A percentile compares a stretch with the other conserved stretches of the same genome.
Evolutionary conservation across 2,888 invertebrate species (phyloP).

Genomic region (Coecobrya sp.): DNA sequence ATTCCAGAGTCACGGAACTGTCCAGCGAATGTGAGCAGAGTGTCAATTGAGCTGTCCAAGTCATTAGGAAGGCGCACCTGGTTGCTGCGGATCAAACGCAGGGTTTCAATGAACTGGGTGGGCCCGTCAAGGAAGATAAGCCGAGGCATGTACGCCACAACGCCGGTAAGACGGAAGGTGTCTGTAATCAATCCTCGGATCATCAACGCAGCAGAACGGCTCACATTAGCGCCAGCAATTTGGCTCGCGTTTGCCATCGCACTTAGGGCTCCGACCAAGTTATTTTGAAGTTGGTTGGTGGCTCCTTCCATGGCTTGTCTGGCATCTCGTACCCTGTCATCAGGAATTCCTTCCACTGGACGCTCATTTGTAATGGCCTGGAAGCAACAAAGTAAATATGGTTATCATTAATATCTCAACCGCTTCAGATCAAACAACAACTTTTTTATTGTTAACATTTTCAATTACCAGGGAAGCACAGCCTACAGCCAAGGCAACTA

Average conservation of each 20-base stretch:
- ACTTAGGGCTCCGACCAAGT: constrained; percentile 83
- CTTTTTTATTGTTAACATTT: neutral
- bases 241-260: constrained; percentile 84
- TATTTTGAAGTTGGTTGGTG: constrained; percentile 82
- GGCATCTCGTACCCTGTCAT: constrained; percentile 81
- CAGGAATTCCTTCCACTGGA: constrained; percentile 70
- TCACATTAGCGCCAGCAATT: constrained; percentile 85
- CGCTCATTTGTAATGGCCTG: constrained; percentile 68
- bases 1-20: constrained; percentile 85
- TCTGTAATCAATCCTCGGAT: constrained; percentile 85
- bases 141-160: constrained; percentile 86
- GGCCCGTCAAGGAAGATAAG: constrained; percentile 81
- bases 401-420: no score
- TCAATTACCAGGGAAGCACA: constrained; percentile 83
- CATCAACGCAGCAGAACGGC: constrained; percentile 84
- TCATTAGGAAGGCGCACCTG: constrained; percentile 86
- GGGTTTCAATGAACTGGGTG: constrained; percentile 86
- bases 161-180: constrained; percentile 84
- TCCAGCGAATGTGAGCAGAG: constrained; percentile 85
- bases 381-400: constrained; percentile 53
- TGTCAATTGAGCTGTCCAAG: constrained; percentile 85
- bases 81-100: constrained; percentile 85
- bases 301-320: constrained; percentile 85
- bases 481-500: constrained; percentile 82
- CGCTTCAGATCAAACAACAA: neutral